These are phyloP conservation scores for Helleia helle DNA, from an alignment of 2,888 invertebrate genomes.

Conservation along the genomic window DNA sequence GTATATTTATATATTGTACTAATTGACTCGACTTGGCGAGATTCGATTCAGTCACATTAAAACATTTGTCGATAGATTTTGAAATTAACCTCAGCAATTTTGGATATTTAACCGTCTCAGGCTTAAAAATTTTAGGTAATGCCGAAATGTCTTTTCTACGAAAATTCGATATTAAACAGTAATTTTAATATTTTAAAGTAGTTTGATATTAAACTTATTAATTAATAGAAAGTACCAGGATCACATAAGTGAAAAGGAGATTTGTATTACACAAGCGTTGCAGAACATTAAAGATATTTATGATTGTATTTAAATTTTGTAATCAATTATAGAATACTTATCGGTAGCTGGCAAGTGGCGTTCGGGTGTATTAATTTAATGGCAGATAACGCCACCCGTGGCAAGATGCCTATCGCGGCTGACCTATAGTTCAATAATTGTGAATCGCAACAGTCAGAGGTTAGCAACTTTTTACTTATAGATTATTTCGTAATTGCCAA, in stretches of 20 bases:
- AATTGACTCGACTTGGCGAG: too few relatives aligned
- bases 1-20: too few relatives aligned
- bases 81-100: too few relatives aligned
- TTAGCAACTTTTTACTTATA: constrained; percentile 25
- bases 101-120: too few relatives aligned
- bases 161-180: too few relatives aligned
- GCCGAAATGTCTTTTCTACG: too few relatives aligned
- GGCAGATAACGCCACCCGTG: constrained; percentile 32
- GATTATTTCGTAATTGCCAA: too few relatives aligned
- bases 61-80: too few relatives aligned
- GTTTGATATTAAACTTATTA: too few relatives aligned
- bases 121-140: too few relatives aligned
- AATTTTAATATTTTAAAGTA: too few relatives aligned
- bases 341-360: constrained; percentile 24
- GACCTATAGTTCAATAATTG: constrained; percentile 40
- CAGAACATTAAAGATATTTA: background rate
- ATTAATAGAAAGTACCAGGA: background rate
- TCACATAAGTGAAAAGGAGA: background rate
- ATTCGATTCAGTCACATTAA: too few relatives aligned
- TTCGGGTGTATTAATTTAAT: constrained; percentile 38
- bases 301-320: constrained; percentile 8
- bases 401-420: constrained; percentile 33
- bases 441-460: constrained; percentile 25
- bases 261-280: background rate
- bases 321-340: constrained; percentile 15